These are phyloP conservation scores for Dynastes grantii DNA, from an alignment of 2,888 invertebrate genomes.

Conservation along the genomic window DNA sequence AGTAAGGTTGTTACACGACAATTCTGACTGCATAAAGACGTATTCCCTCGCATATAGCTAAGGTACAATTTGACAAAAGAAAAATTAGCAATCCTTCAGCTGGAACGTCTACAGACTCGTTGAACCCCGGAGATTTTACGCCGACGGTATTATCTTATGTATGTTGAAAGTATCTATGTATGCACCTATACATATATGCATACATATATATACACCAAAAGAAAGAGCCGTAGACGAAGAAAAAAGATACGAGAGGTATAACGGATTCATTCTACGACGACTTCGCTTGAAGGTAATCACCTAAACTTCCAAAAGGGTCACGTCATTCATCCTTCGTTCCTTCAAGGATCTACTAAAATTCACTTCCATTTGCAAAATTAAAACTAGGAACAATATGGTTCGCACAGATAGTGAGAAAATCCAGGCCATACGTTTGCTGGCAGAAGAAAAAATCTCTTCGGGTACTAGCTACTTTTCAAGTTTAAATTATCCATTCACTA, in stretches of 20 bases:
- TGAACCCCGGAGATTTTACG: conserved; percentile 23
- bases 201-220: neutral
- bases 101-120: conserved; percentile 22
- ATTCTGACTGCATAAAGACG: conserved; percentile 28
- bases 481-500: conserved; percentile 8
- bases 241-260: conserved; percentile 2
- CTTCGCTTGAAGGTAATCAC: conserved; percentile 29
- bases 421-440: neutral
- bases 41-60: neutral
- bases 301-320: conserved; percentile 38
- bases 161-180: conserved; percentile 1
- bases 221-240: neutral
- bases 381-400: conserved; percentile 50
- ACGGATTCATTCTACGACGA: conserved; percentile 11
- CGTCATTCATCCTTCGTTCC: conserved; percentile 30
- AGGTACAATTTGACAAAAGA: conserved; percentile 34
- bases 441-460: conserved; percentile 5
- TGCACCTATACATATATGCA: neutral
- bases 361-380: conserved; percentile 58
- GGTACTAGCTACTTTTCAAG: conserved; percentile 16
- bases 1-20: conserved; percentile 15
- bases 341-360: conserved; percentile 33
- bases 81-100: conserved; percentile 42
- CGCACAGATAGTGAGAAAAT: conserved; percentile 39
- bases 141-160: conserved; percentile 3